Conservation (phyloP, 2,797 vertebrate genomes). For the Miichthys miiuy region DNA sequence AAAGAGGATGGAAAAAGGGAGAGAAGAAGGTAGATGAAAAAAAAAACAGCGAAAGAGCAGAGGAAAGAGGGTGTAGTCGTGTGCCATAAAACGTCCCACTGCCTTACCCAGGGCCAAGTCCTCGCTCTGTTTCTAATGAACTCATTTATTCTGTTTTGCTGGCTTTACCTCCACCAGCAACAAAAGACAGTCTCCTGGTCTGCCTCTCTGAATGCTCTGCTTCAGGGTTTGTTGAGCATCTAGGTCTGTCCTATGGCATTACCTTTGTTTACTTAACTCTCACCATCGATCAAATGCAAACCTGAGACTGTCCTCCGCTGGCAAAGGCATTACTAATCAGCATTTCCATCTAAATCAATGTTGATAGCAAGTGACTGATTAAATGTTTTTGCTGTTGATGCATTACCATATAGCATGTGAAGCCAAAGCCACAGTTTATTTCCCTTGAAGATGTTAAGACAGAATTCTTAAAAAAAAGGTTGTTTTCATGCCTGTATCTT, state of each 20-base stretch:
- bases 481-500: constrained; percentile 52
- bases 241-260: constrained; percentile 72
- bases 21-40: constrained; percentile 34
- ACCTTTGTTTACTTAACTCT: constrained; percentile 71
- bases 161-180: constrained; percentile 70
- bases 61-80: constrained; percentile 46
- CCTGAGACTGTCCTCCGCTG: constrained; percentile 53
- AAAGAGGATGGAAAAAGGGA: constrained; percentile 50
- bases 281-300: constrained; percentile 71
- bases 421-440: constrained; percentile 35
- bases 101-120: constrained; percentile 70
- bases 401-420: constrained; percentile 31
- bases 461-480: constrained; percentile 41
- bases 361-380: constrained; percentile 70
- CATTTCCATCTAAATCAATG: constrained; percentile 66
- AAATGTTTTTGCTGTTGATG: constrained; percentile 65
- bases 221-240: constrained; percentile 74
- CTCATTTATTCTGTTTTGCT: constrained; percentile 78
- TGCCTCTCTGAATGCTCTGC: constrained; percentile 48
- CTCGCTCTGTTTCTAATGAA: constrained; percentile 73
- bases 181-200: constrained; percentile 53
- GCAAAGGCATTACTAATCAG: constrained; percentile 69
- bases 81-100: constrained; percentile 69
- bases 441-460: constrained; percentile 49
- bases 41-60: constrained; percentile 11